These are phyloP conservation scores for Coptodon bakossiorum DNA, from an alignment of 2,113 vertebrate species.

Conservation along the genomic window DNA sequence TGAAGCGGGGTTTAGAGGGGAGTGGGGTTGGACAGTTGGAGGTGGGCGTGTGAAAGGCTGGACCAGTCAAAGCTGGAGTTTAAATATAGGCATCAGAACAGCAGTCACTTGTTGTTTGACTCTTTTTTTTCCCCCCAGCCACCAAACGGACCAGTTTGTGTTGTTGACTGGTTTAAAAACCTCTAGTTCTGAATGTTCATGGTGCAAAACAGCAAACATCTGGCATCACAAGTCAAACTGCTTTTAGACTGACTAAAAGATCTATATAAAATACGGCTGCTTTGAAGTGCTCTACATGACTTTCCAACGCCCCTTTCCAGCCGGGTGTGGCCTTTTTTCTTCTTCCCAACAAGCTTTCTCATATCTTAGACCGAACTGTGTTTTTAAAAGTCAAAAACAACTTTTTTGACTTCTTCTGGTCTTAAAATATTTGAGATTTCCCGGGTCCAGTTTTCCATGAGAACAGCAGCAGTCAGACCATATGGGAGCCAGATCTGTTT, in stretches of 20 bases:
- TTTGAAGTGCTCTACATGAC: not conserved
- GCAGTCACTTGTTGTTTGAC: not conserved
- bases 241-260: not conserved
- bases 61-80: conserved; percentile 8
- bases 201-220: not conserved
- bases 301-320: not conserved
- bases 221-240: not conserved
- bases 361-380: not conserved
- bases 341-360: not conserved
- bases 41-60: conserved; percentile 11
- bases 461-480: not conserved
- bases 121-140: accelerated
- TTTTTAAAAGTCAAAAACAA: not conserved
- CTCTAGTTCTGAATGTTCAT: not conserved
- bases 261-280: not conserved
- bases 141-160: not conserved
- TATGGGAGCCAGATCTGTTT: conserved; percentile 26
- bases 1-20: not conserved
- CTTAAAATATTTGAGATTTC: conserved; percentile 8
- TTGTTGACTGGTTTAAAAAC: not conserved
- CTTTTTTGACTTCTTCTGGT: not conserved
- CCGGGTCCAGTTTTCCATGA: conserved; percentile 11
- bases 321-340: not conserved
- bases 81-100: conserved; percentile 43
- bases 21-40: not conserved